These are phyloP conservation scores for Bubalus kerabau DNA, from an alignment of 2,113 vertebrate genomes.

Conservation along the genomic window DNA sequence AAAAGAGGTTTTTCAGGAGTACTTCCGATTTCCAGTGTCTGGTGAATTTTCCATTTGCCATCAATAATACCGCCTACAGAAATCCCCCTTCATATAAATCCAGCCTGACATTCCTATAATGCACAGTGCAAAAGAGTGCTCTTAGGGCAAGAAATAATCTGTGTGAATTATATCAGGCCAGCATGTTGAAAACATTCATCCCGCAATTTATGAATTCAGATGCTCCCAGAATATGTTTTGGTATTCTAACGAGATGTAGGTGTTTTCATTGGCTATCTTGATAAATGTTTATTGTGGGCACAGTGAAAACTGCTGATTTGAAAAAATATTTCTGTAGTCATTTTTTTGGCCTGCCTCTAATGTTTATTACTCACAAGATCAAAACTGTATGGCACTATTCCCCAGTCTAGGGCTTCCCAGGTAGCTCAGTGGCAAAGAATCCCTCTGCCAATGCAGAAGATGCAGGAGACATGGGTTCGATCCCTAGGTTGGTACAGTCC, in stretches of 20 bases:
- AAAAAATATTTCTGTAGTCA: neutral
- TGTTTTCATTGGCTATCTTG: neutral
- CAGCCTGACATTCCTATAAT: slow-evolving; percentile 33
- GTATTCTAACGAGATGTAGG: neutral
- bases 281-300: slow-evolving; percentile 5
- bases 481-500: neutral
- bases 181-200: neutral
- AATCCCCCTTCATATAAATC: slow-evolving; percentile 54
- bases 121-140: neutral
- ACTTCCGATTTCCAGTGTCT: slow-evolving; percentile 56
- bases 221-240: neutral
- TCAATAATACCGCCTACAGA: slow-evolving; percentile 53
- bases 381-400: neutral
- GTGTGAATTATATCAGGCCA: slow-evolving; percentile 36
- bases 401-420: neutral
- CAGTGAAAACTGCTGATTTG: slow-evolving; percentile 41
- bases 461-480: neutral
- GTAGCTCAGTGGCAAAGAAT: neutral
- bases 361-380: neutral
- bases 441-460: neutral
- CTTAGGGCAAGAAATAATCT: neutral
- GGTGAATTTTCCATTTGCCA: slow-evolving; percentile 30
- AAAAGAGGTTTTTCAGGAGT: slow-evolving; percentile 43
- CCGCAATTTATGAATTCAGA: slow-evolving; percentile 28
- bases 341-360: neutral